Conservation (phyloP, 2,113 vertebrate species). For the Corythaeola cristata region DNA sequence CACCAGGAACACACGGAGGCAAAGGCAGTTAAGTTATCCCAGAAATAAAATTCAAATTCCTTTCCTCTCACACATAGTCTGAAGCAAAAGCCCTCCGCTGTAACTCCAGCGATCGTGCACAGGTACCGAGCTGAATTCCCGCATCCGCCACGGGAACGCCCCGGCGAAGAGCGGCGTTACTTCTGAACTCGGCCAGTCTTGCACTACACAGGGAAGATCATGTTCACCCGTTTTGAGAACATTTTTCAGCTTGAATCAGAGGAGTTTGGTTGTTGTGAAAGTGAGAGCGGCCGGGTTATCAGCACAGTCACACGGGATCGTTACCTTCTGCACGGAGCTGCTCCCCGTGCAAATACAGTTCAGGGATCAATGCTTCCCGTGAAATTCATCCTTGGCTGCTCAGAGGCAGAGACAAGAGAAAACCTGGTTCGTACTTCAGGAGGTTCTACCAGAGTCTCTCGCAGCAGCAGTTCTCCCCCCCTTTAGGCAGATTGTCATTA, state of each 20-base stretch:
- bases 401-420: not conserved
- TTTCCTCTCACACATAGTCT: not conserved
- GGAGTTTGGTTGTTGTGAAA: not conserved
- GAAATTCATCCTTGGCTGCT: not conserved
- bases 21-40: not conserved
- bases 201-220: not conserved
- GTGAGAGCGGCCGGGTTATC: not conserved
- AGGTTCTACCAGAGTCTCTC: not conserved
- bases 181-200: not conserved
- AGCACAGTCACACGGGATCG: not conserved
- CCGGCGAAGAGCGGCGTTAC: not conserved
- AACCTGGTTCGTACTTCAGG: not conserved
- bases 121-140: not conserved
- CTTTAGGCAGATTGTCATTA: not conserved
- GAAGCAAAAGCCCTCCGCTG: not conserved
- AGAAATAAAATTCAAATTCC: not conserved
- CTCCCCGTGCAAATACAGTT: not conserved
- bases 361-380: not conserved
- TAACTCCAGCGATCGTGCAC: not conserved
- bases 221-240: accelerated
- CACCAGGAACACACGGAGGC: not conserved
- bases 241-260: not conserved
- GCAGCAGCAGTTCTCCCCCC: not conserved
- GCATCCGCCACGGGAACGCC: not conserved
- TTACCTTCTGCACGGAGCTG: not conserved